A percentile compares a stretch with the other conserved stretches of the same genome.
These are phyloP conservation scores for Drosophila mimica DNA, from an alignment of 2,888 invertebrate species.

Conservation along the genomic window DNA sequence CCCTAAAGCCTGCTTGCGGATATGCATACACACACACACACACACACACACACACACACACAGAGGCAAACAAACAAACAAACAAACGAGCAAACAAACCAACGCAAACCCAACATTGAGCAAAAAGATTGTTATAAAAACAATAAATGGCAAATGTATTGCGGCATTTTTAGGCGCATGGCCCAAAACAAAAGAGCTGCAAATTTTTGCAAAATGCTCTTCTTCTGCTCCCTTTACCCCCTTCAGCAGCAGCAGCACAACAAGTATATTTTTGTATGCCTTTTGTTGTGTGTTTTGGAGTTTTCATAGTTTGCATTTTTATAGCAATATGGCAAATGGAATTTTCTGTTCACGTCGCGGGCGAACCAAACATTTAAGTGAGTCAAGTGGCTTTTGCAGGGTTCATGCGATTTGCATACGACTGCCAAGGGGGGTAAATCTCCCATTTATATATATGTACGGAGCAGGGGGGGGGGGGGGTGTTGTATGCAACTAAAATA, in stretches of 20 bases:
- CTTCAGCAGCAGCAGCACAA: not conserved
- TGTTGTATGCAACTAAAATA: constrained; percentile 55
- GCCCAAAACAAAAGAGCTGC: constrained; percentile 64
- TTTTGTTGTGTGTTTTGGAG: constrained; percentile 28
- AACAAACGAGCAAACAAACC: constrained; percentile 46
- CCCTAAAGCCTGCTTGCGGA: constrained; percentile 79
- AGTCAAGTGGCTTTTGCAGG: constrained; percentile 68
- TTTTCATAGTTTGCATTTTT: constrained; percentile 61
- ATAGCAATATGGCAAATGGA: constrained; percentile 76
- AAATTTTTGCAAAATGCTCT: constrained; percentile 68
- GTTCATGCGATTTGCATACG: constrained; percentile 63
- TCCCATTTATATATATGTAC: constrained; percentile 14
- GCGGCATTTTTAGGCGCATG: constrained; percentile 76
- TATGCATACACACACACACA: constrained; percentile 53
- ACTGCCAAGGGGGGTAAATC: constrained; percentile 2
- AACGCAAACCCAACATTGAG: constrained; percentile 39
- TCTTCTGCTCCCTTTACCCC: not conserved
- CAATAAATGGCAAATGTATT: constrained; percentile 78
- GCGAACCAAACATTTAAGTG: constrained; percentile 69
- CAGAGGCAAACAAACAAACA: constrained; percentile 9
- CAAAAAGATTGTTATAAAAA: constrained; percentile 71
- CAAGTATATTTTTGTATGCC: constrained; percentile 2
- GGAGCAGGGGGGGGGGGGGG: not conserved
- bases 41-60: constrained; percentile 4
- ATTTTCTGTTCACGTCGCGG: constrained; percentile 51